Percentiles rank a stretch among this genome's conserved stretches.
Evolutionary conservation across 1,140 invertebrate species (phyloP).

Genomic region (Brachionus manjavacas): DNA sequence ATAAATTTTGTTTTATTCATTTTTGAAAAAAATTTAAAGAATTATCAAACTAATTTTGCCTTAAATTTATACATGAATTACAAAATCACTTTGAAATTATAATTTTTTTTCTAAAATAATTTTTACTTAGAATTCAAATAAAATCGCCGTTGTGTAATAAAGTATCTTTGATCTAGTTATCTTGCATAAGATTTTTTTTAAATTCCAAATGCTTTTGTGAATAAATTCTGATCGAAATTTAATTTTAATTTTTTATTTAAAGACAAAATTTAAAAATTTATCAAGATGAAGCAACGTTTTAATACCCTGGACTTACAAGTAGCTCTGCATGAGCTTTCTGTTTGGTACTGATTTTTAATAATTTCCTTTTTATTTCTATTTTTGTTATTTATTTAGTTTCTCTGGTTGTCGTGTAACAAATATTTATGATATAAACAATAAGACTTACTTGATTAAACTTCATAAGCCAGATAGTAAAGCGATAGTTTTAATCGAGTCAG

Average conservation of each 20-base stretch:
- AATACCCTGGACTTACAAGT: conserved; percentile 34
- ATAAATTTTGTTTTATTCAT: not conserved
- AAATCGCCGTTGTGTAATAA: not conserved
- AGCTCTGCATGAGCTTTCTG: conserved; percentile 5
- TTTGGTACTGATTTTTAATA: not conserved
- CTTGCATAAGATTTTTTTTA: too few species aligned
- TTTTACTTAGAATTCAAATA: not conserved
- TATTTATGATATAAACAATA: conserved; percentile 93
- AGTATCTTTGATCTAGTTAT: not conserved
- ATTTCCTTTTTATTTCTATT: not conserved
- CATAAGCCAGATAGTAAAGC: conserved; percentile 47
- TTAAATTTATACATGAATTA: not conserved
- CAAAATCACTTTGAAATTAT: not conserved
- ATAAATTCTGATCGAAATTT: not conserved
- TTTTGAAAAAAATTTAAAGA: not conserved
- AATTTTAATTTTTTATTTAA: not conserved
- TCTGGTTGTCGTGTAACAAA: conserved; percentile 76
- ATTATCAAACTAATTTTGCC: not conserved
- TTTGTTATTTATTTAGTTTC: not conserved
- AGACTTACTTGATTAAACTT: conserved; percentile 88
- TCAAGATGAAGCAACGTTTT: conserved; percentile 36
- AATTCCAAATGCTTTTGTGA: too few species aligned
- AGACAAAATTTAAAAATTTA: not conserved
- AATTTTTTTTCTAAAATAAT: not conserved
- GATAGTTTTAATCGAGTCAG: conserved; percentile 85